Base-by-base conservation (phyloP, 2,113 vertebrate genomes). In the Typhlomys cinereus region DNA sequence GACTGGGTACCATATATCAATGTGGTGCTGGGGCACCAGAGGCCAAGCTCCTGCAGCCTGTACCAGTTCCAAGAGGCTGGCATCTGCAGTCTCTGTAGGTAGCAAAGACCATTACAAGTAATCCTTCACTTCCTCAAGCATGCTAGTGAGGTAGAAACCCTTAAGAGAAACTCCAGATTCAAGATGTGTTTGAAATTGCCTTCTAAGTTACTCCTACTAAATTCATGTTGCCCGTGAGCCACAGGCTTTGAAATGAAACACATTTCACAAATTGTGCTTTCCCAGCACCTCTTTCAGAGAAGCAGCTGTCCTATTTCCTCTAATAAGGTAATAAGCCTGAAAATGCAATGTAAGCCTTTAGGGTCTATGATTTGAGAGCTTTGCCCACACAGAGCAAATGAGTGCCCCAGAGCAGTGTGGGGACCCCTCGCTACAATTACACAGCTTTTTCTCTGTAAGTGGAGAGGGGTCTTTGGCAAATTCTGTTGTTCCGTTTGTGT, bases 181-280 rank as follows among this genome's bases (percentile, higher is more conserved):
- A 64, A 25, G 57, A 54, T 8, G 66, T 44, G 18, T 81, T 95
- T 84, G 85, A 84, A 90, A 89, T 83, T 82, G 36, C 69, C 39
- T 85, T 91, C 11, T 29, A 70, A 81, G 54, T 76, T 94, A 66
- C 80, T 85, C 50, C 93, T 78, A 80, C 59, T 85, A 69, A 93
- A 48, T 95, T 71, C 66, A 76, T 78, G 36, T 76, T 92, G 80
- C 88, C 76, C 13, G 41, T 52, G 76, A 96, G 75, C 70, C 61
- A 27, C 34, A 86, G 82, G 73, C 79, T 95, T 94, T 81, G 92
- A 92, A 93, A 94, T 81, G 95, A 81, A 96, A 89, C 86, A 89
- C 92, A 69, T 93, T 88, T 95, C 52, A 64, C 80, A 88, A 78
- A 73, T 78, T 82, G 83, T 89, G 44, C 70, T 94, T 90, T 92